Conservation (phyloP, 2,888 invertebrate species). For the Drosophila recens region DNA sequence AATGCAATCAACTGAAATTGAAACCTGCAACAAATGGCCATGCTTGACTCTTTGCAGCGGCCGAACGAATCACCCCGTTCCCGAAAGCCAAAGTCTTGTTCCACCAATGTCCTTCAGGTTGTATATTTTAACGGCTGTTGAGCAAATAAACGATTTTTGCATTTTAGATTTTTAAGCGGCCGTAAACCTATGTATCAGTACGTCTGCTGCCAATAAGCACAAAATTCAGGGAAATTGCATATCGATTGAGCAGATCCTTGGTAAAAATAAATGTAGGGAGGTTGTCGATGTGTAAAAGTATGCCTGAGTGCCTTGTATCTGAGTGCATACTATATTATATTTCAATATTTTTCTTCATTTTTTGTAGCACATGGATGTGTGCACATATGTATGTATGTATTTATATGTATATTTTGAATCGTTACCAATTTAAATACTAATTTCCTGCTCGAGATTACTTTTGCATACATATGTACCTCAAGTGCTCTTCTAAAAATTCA, state of each 20-base stretch:
- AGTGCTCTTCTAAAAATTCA: slow-evolving; percentile 21
- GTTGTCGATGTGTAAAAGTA: slow-evolving; percentile 32
- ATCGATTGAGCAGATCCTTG: slow-evolving; percentile 60
- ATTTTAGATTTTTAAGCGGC: slow-evolving; percentile 73
- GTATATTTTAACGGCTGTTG: slow-evolving; percentile 77
- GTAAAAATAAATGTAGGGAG: slow-evolving; percentile 43
- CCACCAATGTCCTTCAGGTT: slow-evolving; percentile 42
- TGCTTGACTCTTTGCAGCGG: slow-evolving; percentile 73
- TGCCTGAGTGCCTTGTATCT: slow-evolving; percentile 33
- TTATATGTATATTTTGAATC: slow-evolving; percentile 20
- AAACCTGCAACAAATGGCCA: slow-evolving; percentile 77
- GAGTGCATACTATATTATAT: slow-evolving; percentile 29
- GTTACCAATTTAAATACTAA: slow-evolving; percentile 57
- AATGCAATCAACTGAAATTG: slow-evolving; percentile 78
- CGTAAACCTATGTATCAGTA: slow-evolving; percentile 13
- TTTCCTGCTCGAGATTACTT: slow-evolving; percentile 67
- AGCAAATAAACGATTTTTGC: slow-evolving; percentile 80
- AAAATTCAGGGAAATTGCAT: slow-evolving; percentile 71
- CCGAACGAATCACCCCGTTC: slow-evolving; percentile 45
- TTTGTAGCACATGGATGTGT: slow-evolving; percentile 5
- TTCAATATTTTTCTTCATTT: slow-evolving; percentile 40
- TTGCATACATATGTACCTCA: slow-evolving; percentile 55
- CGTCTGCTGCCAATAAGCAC: slow-evolving; percentile 44
- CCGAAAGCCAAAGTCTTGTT: not conserved
- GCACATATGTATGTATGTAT: slow-evolving; percentile 9